A percentile compares a stretch with the other conserved stretches of the same genome.
phyloP scores from a whole-genome alignment of 2,888 invertebrate species.

The Nesidiocoris tenuis region DNA sequence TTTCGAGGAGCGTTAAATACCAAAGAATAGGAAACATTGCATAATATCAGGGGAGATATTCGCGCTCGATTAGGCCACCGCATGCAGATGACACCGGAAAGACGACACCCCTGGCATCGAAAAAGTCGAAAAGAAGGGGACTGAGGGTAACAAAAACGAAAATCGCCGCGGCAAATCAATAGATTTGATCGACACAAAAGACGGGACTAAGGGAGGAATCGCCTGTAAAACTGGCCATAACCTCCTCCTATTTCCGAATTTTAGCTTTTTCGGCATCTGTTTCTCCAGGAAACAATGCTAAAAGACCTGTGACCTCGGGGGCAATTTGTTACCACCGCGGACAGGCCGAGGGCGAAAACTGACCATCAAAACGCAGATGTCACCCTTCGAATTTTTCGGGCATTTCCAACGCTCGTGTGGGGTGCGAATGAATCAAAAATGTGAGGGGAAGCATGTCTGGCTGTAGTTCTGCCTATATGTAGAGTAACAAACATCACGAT shows the following conservation, averaged over 20 bases:
- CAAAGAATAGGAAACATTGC: conserved; percentile 13
- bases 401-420: too few species aligned
- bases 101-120: conserved; percentile 20
- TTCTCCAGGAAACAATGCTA: background rate
- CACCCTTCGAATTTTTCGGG: background rate
- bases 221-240: background rate
- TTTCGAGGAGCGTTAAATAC: conserved; percentile 7
- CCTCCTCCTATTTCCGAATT: background rate
- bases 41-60: background rate
- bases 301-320: background rate
- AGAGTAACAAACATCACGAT: too few species aligned
- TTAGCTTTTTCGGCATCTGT: background rate
- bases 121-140: background rate
- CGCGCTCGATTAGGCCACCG: conserved; percentile 38
- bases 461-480: too few species aligned
- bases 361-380: background rate
- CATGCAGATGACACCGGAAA: conserved; percentile 37
- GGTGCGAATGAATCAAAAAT: too few species aligned
- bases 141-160: background rate
- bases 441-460: too few species aligned
- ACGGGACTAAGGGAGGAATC: background rate
- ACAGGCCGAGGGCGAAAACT: background rate
- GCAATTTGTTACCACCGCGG: background rate
- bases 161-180: background rate
- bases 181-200: background rate